Percentiles rank a stretch among this genome's conserved stretches.
These are phyloP conservation scores for Centropus unirufus DNA, from an alignment of 2,113 vertebrate genomes.

Conservation along the genomic window DNA sequence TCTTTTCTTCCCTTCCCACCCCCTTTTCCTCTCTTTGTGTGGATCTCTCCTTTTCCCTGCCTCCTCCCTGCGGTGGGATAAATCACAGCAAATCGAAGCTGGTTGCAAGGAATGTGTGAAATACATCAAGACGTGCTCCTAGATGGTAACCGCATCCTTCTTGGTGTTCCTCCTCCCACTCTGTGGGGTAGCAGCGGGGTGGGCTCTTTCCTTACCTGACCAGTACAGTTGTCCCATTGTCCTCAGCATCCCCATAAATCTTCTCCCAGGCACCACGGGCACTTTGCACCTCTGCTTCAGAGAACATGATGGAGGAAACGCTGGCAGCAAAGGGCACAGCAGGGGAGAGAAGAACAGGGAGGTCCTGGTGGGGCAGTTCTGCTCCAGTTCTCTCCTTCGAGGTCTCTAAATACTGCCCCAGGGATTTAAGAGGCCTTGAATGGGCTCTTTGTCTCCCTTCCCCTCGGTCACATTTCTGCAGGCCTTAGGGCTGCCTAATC, in stretches of 20 bases:
- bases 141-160: not conserved
- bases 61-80: not conserved
- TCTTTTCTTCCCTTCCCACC: not conserved
- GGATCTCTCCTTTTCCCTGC: not conserved
- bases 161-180: not conserved
- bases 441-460: slow-evolving; percentile 16
- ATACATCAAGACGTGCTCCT: not conserved
- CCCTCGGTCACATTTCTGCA: slow-evolving; percentile 30
- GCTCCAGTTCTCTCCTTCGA: not conserved
- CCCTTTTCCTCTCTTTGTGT: not conserved
- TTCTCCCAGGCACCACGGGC: slow-evolving; percentile 57
- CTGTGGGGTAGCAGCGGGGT: not conserved
- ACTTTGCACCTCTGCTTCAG: slow-evolving; percentile 61
- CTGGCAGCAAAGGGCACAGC: accelerated
- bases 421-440: slow-evolving; percentile 56
- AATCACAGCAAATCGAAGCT: not conserved
- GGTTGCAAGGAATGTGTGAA: not conserved
- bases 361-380: not conserved
- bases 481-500: slow-evolving; percentile 61
- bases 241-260: slow-evolving; percentile 52
- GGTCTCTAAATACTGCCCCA: slow-evolving; percentile 50
- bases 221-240: slow-evolving; percentile 44
- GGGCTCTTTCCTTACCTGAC: slow-evolving; percentile 52
- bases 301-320: slow-evolving; percentile 13
- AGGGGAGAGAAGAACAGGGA: not conserved